A percentile compares a stretch with the other conserved stretches of the same genome.
These are phyloP conservation scores for Channa striata DNA, from an alignment of 2,797 vertebrate species.

Conservation along the genomic window DNA sequence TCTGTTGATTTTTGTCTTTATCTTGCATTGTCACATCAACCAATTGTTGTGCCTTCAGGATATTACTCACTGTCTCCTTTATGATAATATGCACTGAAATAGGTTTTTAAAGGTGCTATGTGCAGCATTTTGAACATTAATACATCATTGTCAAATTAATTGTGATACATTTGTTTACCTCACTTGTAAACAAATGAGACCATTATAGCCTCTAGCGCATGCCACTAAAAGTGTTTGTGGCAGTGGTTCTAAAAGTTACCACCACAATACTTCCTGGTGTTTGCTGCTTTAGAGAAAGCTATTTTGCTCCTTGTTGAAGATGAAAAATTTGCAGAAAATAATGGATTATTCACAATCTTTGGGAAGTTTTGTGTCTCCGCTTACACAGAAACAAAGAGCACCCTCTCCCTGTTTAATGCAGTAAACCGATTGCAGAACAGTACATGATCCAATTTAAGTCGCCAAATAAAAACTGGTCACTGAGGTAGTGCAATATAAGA, in stretches of 20 bases:
- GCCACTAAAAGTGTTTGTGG: constrained; percentile 36
- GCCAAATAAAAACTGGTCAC: neutral
- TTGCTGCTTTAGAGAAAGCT: neutral
- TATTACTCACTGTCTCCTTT: constrained; percentile 65
- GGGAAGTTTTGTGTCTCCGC: constrained; percentile 1
- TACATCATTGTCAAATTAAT: constrained; percentile 74
- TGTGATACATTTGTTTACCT: constrained; percentile 76
- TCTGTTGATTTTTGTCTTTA: constrained; percentile 55
- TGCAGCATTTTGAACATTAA: constrained; percentile 64
- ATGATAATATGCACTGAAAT: constrained; percentile 55
- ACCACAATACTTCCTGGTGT: constrained; percentile 12
- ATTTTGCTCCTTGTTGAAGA: neutral
- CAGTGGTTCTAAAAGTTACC: constrained; percentile 34
- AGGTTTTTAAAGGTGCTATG: constrained; percentile 57
- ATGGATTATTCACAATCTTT: constrained; percentile 15
- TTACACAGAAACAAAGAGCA: neutral
- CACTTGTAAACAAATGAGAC: constrained; percentile 66
- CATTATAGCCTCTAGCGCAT: constrained; percentile 43
- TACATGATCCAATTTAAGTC: neutral
- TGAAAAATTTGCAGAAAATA: constrained; percentile 21
- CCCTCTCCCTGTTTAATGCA: constrained; percentile 1
- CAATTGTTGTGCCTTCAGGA: neutral
- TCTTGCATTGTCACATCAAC: constrained; percentile 38
- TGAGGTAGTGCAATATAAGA: too few species aligned
- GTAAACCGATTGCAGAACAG: neutral